Evolutionary conservation across 2,797 vertebrate genomes (phyloP).

Genomic region (Lagodon rhomboides): DNA sequence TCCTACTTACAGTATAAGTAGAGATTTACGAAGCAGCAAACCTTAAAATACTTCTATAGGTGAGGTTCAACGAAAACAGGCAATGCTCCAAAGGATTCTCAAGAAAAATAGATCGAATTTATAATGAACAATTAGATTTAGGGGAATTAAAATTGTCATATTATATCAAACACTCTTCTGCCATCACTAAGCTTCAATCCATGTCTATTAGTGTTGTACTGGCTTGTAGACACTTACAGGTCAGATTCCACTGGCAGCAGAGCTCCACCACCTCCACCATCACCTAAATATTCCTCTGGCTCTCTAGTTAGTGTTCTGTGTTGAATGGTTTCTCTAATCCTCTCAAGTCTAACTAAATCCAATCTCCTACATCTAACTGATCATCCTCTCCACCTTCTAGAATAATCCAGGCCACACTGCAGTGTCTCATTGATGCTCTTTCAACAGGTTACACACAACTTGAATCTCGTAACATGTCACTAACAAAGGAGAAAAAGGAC

Average conservation of each 20-base stretch:
- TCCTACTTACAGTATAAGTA: neutral
- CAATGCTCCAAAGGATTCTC: neutral
- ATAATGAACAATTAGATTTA: neutral
- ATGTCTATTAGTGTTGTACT: neutral
- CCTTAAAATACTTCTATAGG: neutral
- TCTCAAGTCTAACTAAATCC: constrained; percentile 66
- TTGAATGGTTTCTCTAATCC: constrained; percentile 66
- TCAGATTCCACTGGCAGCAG: constrained; percentile 13
- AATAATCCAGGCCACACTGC: constrained; percentile 43
- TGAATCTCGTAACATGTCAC: neutral
- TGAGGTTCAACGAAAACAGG: neutral
- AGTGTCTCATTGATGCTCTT: constrained; percentile 22
- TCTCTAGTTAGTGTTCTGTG: constrained; percentile 57
- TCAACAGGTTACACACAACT: neutral
- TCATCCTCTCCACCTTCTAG: constrained; percentile 49
- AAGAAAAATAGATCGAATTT: neutral
- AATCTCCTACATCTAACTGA: constrained; percentile 45
- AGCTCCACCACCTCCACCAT: constrained; percentile 15
- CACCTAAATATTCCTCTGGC: constrained; percentile 45
- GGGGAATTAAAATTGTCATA: neutral
- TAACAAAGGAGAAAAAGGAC: neutral
- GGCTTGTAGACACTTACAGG: neutral
- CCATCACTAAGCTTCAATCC: neutral
- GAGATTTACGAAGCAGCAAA: neutral
- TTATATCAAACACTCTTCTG: neutral